Evolutionary conservation across 1,140 invertebrate species (phyloP).

Genomic region (Papilio xuthus): DNA sequence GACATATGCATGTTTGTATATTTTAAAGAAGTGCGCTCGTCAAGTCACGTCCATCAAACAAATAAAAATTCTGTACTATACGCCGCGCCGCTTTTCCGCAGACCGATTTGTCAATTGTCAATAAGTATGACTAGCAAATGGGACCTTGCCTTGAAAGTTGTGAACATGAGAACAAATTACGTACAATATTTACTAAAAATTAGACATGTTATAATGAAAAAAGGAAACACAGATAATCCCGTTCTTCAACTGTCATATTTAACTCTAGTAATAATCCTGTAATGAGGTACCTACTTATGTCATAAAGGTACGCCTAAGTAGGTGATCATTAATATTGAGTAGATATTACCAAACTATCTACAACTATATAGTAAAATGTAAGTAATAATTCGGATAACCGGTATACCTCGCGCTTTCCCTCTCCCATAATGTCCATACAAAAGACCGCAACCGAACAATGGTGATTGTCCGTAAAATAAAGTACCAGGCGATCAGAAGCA

Average conservation of each 20-base stretch:
- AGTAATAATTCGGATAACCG: slow-evolving; percentile 2
- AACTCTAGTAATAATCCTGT: background rate
- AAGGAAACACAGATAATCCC: background rate
- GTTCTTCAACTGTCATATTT: background rate
- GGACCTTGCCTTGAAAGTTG: slow-evolving; percentile 49
- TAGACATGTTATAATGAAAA: background rate
- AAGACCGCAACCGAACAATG: slow-evolving; percentile 32
- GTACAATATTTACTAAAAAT: background rate
- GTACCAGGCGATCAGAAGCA: slow-evolving; percentile 24
- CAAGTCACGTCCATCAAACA: slow-evolving; percentile 56
- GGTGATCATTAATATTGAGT: background rate
- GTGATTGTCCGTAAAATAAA: slow-evolving; percentile 30
- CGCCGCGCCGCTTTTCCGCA: slow-evolving; percentile 57
- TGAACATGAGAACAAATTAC: slow-evolving; percentile 29
- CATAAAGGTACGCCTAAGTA: background rate
- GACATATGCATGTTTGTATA: background rate
- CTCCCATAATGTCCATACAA: slow-evolving; percentile 11
- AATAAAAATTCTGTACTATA: slow-evolving; percentile 61
- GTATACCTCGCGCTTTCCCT: background rate
- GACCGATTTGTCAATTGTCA: slow-evolving; percentile 65
- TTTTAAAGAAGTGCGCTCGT: slow-evolving; percentile 46
- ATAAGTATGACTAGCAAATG: slow-evolving; percentile 56
- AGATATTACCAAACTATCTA: background rate
- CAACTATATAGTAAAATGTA: background rate
- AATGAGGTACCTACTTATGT: background rate